phyloP scores from a whole-genome alignment of 2,888 invertebrate species.

The Drosophila yooni region DNA sequence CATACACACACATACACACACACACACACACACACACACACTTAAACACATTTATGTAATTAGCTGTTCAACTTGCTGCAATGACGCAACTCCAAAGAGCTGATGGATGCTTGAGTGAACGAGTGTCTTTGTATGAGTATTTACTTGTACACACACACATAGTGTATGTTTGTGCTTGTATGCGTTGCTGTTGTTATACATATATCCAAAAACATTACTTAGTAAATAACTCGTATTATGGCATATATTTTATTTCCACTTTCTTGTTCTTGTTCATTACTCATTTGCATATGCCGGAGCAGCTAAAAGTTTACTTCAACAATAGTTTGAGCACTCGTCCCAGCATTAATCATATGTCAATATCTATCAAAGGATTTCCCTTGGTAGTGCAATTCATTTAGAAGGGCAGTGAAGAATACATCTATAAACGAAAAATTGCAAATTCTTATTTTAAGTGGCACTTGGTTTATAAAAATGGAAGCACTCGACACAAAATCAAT shows the following conservation, averaged over 20 bases:
- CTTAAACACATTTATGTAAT: conserved; percentile 15
- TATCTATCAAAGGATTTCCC: neutral
- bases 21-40: neutral
- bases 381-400: neutral
- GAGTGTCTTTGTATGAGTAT: neutral
- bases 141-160: neutral
- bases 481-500: conserved; percentile 62
- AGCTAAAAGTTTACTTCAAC: neutral
- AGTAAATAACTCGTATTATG: neutral
- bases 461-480: conserved; percentile 26
- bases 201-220: conserved; percentile 1
- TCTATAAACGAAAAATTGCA: neutral
- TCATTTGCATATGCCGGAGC: neutral
- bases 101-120: conserved; percentile 2
- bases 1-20: no score
- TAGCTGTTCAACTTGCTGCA: conserved; percentile 19
- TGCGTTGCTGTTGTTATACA: conserved; percentile 18
- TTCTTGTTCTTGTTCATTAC: no score
- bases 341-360: neutral
- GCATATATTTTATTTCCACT: neutral
- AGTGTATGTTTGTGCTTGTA: conserved; percentile 17
- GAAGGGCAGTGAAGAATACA: neutral
- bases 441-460: conserved; percentile 26
- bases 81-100: conserved; percentile 13
- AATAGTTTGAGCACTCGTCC: neutral